Evolutionary conservation across 2,113 vertebrate genomes (phyloP), one percentile per base, ranked within the genome.

Genomic region (Tachycineta bicolor): DNA sequence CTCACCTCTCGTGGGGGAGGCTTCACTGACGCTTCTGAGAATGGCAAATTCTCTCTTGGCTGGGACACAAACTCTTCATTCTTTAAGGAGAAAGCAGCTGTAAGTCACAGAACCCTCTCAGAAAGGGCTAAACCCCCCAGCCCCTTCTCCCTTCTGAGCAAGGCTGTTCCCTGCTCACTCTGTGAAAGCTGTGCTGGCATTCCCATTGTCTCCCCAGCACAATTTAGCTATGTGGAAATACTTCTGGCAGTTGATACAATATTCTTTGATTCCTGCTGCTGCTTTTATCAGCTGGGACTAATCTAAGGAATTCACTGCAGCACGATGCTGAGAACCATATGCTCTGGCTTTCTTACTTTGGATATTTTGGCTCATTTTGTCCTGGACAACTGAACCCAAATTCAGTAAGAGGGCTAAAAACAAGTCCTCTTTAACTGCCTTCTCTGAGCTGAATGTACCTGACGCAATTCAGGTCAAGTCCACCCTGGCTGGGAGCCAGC

Each of bases 51-150:
- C 49, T 95, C 95, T 29, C 64, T 2, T 49, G 94, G 71, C 58
- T 58, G 96, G n/a, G 89, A 78, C 19, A 92, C 39, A 58, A 97
- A 84, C 10, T 95, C 96, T 96, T 97, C 97, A 49, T 4, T 78
- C 96, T 97, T 92, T 15, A 88, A 71, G 64, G 64, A 41, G 69
- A 93, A 90, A 91, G 56, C 46, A 91, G 65, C 52, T 67, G 41
- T 75, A 80, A 81, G 90, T 46, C 37, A 37, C 11, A 77, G 47
- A 81, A 28, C 16, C 8, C 29, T 11, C 70, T 37, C 1, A 3
- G 29, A 34, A 62, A 47, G 22, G 34, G 18, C 37, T 46, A 6
- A 47, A 34, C 14, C 49, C 73, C 5, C 5, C 4, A 11, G n/a
- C 10, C 49, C 81, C 67, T 50, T 34, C 63, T 75, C 64, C 70